A percentile compares a stretch with the other conserved stretches of the same genome.
phyloP scores from a whole-genome alignment of 2,113 vertebrate genomes.

The Cacatua alba region DNA sequence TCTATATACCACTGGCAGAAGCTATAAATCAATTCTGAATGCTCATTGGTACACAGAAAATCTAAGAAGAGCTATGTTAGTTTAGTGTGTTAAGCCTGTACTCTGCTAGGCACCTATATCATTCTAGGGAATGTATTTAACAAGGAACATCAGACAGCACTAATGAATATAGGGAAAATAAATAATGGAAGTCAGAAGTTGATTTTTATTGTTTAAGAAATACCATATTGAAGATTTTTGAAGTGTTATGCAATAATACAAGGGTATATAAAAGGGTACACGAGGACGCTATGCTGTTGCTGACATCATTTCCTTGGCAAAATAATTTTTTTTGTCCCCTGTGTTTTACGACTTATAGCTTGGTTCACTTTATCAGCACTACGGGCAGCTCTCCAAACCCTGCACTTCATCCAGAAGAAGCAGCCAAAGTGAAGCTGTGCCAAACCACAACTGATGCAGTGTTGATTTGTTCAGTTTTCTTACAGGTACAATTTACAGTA shows the following conservation, averaged over 20 bases:
- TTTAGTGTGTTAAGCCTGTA: not conserved
- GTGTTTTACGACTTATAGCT: not conserved
- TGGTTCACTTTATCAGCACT: slow-evolving; percentile 6
- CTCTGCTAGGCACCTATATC: not conserved
- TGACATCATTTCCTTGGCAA: not conserved
- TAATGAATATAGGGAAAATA: not conserved
- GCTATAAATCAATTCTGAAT: not conserved
- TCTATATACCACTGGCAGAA: not conserved
- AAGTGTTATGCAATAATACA: not conserved
- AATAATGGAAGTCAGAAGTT: not conserved
- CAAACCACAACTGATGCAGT: slow-evolving; percentile 8
- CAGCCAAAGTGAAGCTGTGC: slow-evolving; percentile 17
- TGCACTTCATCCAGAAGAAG: not conserved
- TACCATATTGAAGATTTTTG: not conserved
- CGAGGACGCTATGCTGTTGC: not conserved
- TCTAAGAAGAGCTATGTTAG: not conserved
- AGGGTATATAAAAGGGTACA: not conserved
- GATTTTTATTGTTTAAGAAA: not conserved
- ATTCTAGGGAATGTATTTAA: not conserved
- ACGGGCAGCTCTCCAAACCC: not conserved
- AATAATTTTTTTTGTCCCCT: not conserved
- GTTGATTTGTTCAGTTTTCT: slow-evolving; percentile 27
- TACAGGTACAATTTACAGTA: not conserved
- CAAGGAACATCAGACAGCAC: not conserved
- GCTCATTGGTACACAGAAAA: not conserved